A percentile compares a stretch with the other conserved stretches of the same genome.
Conservation (phyloP, 2,797 vertebrate genomes). For the Takifugu rubripes region DNA sequence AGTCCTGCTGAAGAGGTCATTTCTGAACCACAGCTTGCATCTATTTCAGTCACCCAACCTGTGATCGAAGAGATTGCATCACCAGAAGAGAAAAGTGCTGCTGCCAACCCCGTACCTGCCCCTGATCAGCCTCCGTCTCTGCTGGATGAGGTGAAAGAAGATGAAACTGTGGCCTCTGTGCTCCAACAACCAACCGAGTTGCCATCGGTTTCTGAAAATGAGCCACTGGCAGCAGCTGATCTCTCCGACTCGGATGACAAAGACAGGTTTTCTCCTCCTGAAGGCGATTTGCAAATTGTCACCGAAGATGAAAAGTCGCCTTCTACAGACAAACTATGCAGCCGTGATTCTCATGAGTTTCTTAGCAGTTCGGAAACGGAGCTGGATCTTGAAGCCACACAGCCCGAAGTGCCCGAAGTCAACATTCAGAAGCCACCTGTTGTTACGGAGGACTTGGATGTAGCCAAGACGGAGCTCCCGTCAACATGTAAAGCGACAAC, state of each 20-base stretch:
- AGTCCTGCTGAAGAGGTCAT: conserved; percentile 62
- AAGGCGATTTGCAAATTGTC: conserved; percentile 51
- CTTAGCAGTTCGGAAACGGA: conserved; percentile 65
- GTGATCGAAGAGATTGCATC: conserved; percentile 53
- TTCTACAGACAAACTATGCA: conserved; percentile 62
- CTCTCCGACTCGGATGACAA: conserved; percentile 36
- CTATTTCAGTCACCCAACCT: conserved; percentile 26
- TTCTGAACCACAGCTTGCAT: conserved; percentile 38
- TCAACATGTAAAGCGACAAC: conserved; percentile 53
- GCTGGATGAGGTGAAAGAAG: conserved; percentile 54
- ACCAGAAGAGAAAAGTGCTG: conserved; percentile 52
- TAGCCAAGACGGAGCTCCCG: conserved; percentile 54
- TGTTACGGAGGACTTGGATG: conserved; percentile 44
- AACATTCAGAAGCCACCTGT: conserved; percentile 50
- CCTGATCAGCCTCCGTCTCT: conserved; percentile 6
- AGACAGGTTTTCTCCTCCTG: conserved; percentile 49
- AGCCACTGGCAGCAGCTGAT: conserved; percentile 57
- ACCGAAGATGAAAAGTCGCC: conserved; percentile 56
- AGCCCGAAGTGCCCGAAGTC: conserved; percentile 53
- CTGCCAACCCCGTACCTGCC: conserved; percentile 30
- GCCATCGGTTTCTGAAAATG: conserved; percentile 45
- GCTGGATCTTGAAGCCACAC: conserved; percentile 45
- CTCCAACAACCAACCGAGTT: conserved; percentile 37
- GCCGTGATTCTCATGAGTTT: conserved; percentile 74
- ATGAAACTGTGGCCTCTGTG: conserved; percentile 27